Evolutionary conservation across 2,113 vertebrate genomes (phyloP), one percentile per base, ranked within the genome.

Genomic region (Paedocypris sp.): DNA sequence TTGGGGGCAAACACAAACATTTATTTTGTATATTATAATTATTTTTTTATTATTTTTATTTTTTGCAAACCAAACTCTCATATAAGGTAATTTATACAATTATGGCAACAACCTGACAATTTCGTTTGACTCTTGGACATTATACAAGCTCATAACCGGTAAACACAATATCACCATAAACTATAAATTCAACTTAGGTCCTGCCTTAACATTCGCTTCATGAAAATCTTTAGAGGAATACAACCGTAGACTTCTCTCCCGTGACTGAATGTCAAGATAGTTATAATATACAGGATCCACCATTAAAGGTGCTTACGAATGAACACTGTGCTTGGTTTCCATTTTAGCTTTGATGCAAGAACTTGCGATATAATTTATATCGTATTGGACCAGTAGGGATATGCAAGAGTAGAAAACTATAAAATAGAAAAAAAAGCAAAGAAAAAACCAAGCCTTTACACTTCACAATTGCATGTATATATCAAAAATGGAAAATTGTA

Each of bases 121-220:
- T 64, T 57, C 62, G 43, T 35, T 70, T 63, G 69, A 75, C 69
- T 75, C 54, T 68, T 66, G 59, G 60, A 79, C 66, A 58, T 82
- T 70, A 72, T 71, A 66, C 69, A 60, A 67, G 66, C 74, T 82
- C 71, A 79, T 72, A 80, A 78, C 75, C 75, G 70, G 38, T 50
- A 63, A 75, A 73, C 62, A 65, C 22, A 33, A 62, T 53, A 74
- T 74, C 67, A 70, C 64, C 57, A 28, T 73, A 77, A 64, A 71
- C 75, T 50, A 68, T 67, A 73, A 68, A 74, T 58, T 77, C 64
- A 81, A 72, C 69, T 73, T 62, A 81, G 79, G 82, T 82, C 82
- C 80, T 73, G 80, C 77, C 80, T 83, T 65, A 47, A 68, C 38
- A 65, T 61, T 69, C 58, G 23, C 10, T 57, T 42, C 4, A 5